phyloP scores from a whole-genome alignment of 2,888 invertebrate genomes.

The Chironomus riparius region DNA sequence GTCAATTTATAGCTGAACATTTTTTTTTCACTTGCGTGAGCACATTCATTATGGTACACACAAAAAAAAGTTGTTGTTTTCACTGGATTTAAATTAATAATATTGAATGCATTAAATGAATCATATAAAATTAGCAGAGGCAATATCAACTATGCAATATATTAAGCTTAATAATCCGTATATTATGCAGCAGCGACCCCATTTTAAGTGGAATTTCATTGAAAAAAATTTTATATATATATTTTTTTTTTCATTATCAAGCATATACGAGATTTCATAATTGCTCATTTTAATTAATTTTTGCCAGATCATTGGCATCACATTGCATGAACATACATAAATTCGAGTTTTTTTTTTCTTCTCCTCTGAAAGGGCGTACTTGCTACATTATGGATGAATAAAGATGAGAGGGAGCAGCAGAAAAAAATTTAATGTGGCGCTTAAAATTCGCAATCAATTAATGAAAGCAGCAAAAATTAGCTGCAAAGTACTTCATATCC shows the following conservation, averaged over 20 bases:
- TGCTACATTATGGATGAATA: too few relatives aligned
- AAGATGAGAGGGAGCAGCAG: too few relatives aligned
- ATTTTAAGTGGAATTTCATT: neutral
- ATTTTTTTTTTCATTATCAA: neutral
- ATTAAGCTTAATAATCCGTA: slow-evolving; percentile 25
- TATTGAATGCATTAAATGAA: slow-evolving; percentile 10
- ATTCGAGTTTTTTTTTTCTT: neutral
- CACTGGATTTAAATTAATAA: too few relatives aligned
- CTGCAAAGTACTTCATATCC: too few relatives aligned
- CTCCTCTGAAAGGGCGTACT: too few relatives aligned
- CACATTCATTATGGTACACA: neutral
- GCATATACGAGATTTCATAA: neutral
- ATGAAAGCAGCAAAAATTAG: too few relatives aligned
- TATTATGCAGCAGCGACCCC: neutral
- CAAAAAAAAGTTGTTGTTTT: neutral
- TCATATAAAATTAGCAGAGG: slow-evolving; percentile 5
- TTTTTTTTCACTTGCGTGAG: neutral
- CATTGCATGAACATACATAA: neutral
- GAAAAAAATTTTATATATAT: neutral
- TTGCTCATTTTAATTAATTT: slow-evolving; percentile 26
- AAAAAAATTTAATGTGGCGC: too few relatives aligned
- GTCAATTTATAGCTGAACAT: neutral
- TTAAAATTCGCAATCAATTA: too few relatives aligned
- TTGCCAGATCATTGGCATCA: slow-evolving; percentile 19
- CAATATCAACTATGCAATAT: neutral